Evolutionary conservation across 2,888 invertebrate species (phyloP), one percentile per base, ranked within the genome.

Genomic region (Clepsis dumicolana): DNA sequence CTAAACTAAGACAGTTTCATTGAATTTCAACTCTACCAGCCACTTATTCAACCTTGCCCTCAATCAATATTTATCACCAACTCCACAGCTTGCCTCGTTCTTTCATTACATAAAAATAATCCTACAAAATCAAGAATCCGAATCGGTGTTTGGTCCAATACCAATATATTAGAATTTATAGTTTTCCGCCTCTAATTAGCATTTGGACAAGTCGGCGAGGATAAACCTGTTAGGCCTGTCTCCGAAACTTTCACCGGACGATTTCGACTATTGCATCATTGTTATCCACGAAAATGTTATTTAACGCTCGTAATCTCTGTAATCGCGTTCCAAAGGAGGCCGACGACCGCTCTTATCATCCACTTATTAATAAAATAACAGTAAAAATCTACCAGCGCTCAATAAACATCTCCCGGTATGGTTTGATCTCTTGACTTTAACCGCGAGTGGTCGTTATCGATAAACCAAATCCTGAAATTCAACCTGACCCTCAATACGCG

Each of bases 221-320:
- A 54, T 56, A 73, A 76, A 80, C 80, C 76, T 76, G 79, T 81
- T 70, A 48, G 52, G 65, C 68, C 62, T 67, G 65, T 74, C 74
- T 68, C 76, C 72, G 76, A 74, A 79, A 84, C 85, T 85, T 85
- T 85, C 84, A 79, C 83, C 81, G 72, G 70, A 60, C 72, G 70
- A 70, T 64, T 53, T 68, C 59, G 71, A 65, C 61, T 65, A 72
- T 80, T 81, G 74, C 75, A 75, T 78, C 77, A 78, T 72, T 76
- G 65, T 74, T 70, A 73, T 73, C 75, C 74, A 76, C 69, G 76
- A 73, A 77, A 75, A 74, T 74, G 71, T 72, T 73, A 77, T 73
- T 74, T 73, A 76, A 75, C 72, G 64, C 53, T 59, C 38, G 63
- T 65, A 68, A 72, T 59, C 44, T 21, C 38, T 41, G 64, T 68